Evolutionary conservation across 2,113 vertebrate species (phyloP).

Genomic region (Phodopus roborovskii): DNA sequence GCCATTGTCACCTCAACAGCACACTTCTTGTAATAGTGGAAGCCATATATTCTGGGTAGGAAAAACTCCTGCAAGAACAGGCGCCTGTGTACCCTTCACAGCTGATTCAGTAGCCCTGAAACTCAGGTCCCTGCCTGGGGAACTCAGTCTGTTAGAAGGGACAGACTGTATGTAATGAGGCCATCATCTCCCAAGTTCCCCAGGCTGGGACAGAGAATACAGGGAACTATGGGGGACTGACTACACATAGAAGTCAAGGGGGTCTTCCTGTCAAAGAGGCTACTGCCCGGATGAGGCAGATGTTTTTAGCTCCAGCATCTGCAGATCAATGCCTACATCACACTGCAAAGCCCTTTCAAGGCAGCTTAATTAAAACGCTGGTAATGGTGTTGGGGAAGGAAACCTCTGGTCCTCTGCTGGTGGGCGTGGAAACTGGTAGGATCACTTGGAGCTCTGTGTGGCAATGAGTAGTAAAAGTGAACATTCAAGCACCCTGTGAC

Average conservation of each 20-base stretch:
- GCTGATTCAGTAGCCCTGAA: not conserved
- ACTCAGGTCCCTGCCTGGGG: not conserved
- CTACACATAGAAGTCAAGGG: not conserved
- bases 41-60: not conserved
- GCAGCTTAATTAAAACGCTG: not conserved
- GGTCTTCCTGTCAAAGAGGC: slow-evolving; percentile 38
- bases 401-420: not conserved
- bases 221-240: not conserved
- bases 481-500: not conserved
- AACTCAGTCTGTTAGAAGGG: not conserved
- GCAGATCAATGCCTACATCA: not conserved
- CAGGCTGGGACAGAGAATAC: not conserved
- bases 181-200: not conserved
- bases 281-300: not conserved
- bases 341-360: not conserved
- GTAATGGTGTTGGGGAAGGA: not conserved
- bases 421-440: slow-evolving; percentile 48
- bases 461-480: slow-evolving; percentile 59
- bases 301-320: not conserved
- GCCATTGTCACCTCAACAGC: not conserved
- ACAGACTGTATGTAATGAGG: not conserved
- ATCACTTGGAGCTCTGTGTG: slow-evolving; percentile 3
- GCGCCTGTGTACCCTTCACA: accelerated
- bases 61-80: not conserved
- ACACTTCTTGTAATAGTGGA: not conserved